Conservation (phyloP, 92 coral and sea anemone species). For the Epizoanthus rinbou region DNA sequence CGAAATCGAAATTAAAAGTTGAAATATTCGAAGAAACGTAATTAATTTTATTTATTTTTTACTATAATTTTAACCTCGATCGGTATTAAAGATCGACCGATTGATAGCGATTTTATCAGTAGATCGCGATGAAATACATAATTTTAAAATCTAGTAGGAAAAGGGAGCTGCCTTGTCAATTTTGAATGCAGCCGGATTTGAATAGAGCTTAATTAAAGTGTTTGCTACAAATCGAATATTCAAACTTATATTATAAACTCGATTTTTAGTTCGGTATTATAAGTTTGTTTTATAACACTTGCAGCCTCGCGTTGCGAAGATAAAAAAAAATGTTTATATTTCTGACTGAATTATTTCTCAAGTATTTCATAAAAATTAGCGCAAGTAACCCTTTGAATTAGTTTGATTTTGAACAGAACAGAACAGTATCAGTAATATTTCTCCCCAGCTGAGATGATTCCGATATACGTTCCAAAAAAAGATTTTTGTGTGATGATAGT, state of each 20-base stretch:
- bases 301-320: not conserved
- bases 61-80: not conserved
- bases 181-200: no score
- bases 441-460: no score
- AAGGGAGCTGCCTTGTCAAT: not conserved
- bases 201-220: no score
- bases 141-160: not conserved
- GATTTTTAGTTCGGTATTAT: not conserved
- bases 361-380: constrained; percentile 10
- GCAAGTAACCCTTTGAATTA: no score
- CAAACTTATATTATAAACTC: not conserved
- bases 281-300: not conserved
- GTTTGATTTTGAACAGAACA: no score
- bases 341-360: not conserved
- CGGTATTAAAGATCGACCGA: not conserved
- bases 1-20: not conserved
- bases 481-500: no score
- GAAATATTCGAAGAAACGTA: not conserved
- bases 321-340: not conserved
- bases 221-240: not conserved
- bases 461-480: no score
- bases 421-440: no score
- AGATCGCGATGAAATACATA: not conserved
- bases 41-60: not conserved
- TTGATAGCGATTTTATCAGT: constrained; percentile 2